Evolutionary conservation across 2,797 vertebrate species (phyloP).

Genomic region (Lagothrix lagotricha): DNA sequence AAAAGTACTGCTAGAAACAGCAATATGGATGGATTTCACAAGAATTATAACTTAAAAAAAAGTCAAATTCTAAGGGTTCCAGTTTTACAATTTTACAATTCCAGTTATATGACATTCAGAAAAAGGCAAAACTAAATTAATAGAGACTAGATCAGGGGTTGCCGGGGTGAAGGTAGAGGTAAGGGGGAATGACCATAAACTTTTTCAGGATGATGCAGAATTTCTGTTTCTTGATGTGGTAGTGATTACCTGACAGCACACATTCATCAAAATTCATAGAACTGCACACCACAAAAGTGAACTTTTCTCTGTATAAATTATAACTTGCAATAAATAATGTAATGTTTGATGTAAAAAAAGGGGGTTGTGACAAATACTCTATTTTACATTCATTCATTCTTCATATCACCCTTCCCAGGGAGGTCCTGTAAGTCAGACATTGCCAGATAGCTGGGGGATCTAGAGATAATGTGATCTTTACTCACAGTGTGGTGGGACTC

Average conservation of each 20-base stretch:
- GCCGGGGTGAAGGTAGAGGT: rapidly evolving
- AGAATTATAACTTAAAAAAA: background rate
- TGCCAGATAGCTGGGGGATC: background rate
- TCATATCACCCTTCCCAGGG: background rate
- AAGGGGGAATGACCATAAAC: background rate
- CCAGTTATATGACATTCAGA: background rate
- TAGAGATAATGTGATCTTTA: background rate
- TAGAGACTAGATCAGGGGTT: background rate
- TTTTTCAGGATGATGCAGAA: background rate
- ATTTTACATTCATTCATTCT: background rate
- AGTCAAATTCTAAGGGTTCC: background rate
- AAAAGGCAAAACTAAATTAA: background rate
- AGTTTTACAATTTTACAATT: background rate
- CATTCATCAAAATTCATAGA: background rate
- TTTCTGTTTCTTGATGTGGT: background rate
- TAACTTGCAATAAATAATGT: background rate
- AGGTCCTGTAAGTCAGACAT: background rate
- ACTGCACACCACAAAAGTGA: background rate
- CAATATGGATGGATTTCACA: background rate
- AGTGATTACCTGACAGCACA: background rate
- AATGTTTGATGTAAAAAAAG: background rate
- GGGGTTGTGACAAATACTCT: background rate
- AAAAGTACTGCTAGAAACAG: background rate
- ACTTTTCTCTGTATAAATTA: background rate
- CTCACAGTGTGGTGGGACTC: background rate